Evolutionary conservation across 2,888 invertebrate genomes (phyloP).

Genomic region (Protodeltote pygarga): DNA sequence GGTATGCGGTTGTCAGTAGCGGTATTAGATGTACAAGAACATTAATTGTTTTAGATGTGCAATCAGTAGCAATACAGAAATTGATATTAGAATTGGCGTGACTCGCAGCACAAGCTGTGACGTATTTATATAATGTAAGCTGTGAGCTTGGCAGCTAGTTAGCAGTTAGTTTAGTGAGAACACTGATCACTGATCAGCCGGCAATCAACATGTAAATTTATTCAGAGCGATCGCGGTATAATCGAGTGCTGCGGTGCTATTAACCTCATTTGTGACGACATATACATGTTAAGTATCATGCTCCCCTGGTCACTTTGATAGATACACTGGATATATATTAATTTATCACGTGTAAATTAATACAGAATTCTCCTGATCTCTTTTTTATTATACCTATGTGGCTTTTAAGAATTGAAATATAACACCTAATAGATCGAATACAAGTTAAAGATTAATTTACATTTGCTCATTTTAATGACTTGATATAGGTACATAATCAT

Average conservation of each 20-base stretch:
- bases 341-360: conserved; percentile 54
- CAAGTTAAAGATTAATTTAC: conserved; percentile 14
- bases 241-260: conserved; percentile 75
- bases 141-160: conserved; percentile 65
- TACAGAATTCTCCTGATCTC: conserved; percentile 27
- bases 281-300: conserved; percentile 71
- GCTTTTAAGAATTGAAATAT: conserved; percentile 19
- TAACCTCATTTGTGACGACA: conserved; percentile 78
- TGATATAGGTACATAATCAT: no score
- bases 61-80: conserved; percentile 51
- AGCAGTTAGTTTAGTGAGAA: conserved; percentile 74
- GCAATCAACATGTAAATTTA: conserved; percentile 83
- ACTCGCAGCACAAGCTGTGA: conserved; percentile 49
- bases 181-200: conserved; percentile 78
- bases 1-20: conserved; percentile 8
- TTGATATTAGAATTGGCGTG: conserved; percentile 58
- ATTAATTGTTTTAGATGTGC: conserved; percentile 14
- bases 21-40: conserved; percentile 24
- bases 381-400: conserved; percentile 17
- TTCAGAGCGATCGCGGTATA: conserved; percentile 81
- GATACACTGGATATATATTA: conserved; percentile 69
- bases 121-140: conserved; percentile 68
- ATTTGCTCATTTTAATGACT: no score
- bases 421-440: conserved; percentile 11
- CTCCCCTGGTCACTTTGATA: conserved; percentile 64